These are phyloP conservation scores for Rhinolophus sinicus DNA, from an alignment of 2,113 vertebrate genomes.

Conservation along the genomic window DNA sequence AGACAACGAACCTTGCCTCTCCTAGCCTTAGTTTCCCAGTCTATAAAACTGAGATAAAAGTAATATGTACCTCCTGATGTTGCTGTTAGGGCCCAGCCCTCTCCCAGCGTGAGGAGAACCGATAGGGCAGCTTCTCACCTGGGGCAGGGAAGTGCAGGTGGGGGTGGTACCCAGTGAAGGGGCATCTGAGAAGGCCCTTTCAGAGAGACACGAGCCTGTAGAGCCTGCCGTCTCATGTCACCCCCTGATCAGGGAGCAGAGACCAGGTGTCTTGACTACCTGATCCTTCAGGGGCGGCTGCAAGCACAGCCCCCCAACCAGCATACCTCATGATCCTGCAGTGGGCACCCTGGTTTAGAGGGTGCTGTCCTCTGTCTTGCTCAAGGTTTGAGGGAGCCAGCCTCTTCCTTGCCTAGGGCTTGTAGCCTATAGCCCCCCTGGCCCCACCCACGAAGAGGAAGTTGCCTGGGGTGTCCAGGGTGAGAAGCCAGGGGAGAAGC, in stretches of 20 bases:
- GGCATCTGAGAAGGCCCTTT: not conserved
- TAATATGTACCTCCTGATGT: not conserved
- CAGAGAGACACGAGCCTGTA: not conserved
- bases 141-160: not conserved
- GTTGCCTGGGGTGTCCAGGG: slow-evolving; percentile 49
- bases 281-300: not conserved
- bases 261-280: not conserved
- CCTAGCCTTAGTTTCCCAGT: not conserved
- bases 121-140: not conserved
- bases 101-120: not conserved
- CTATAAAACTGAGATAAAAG: not conserved
- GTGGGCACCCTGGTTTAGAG: not conserved
- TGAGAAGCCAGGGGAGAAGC: slow-evolving; percentile 62
- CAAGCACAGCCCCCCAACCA: not conserved
- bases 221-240: not conserved
- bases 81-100: not conserved
- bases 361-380: not conserved
- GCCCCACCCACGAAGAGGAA: slow-evolving; percentile 51
- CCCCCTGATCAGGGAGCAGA: not conserved
- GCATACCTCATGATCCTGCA: not conserved
- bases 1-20: not conserved
- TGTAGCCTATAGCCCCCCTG: slow-evolving; percentile 56
- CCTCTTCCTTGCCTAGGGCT: not conserved
- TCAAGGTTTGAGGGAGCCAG: not conserved
- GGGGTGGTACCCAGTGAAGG: not conserved